Conservation (phyloP, 2,888 invertebrate species). For the Morinoia aosen region DNA sequence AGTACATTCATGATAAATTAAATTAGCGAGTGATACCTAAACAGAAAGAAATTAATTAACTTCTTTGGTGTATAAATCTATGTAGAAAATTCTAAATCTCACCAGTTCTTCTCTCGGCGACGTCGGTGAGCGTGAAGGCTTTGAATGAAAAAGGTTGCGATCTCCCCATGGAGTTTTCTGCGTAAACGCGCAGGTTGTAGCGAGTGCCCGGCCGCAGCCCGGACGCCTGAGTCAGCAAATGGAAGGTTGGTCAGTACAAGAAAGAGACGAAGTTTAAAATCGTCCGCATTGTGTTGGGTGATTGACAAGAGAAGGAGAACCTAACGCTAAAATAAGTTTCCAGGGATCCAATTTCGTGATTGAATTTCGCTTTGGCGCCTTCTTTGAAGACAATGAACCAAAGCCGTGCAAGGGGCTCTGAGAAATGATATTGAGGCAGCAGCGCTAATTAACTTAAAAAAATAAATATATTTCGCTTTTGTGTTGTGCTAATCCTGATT, state of each 20-base stretch:
- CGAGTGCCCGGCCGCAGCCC: conserved; percentile 82
- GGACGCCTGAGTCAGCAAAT: conserved; percentile 56
- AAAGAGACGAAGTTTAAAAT: not conserved
- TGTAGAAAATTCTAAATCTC: conserved; percentile 6
- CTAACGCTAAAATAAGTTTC: conserved; percentile 13
- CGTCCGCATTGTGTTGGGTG: not conserved
- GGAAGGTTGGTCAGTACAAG: not conserved
- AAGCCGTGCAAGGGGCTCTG: not conserved
- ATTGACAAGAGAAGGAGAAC: not conserved
- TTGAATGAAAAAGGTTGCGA: conserved; percentile 65
- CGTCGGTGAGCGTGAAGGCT: conserved; percentile 66
- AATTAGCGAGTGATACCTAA: too few species aligned
- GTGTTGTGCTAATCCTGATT: not conserved
- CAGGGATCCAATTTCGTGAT: conserved; percentile 16
- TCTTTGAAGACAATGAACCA: conserved; percentile 20
- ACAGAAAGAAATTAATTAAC: too few species aligned
- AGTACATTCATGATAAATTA: too few species aligned
- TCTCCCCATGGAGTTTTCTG: conserved; percentile 83
- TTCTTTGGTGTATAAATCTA: too few species aligned
- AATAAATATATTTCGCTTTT: not conserved
- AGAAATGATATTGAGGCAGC: not conserved
- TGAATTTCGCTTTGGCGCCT: conserved; percentile 15
- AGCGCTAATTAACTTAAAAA: not conserved
- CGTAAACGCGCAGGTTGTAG: conserved; percentile 85
- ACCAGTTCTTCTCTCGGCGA: conserved; percentile 67